These are phyloP conservation scores for Lacerta bilineata DNA, from an alignment of 2,797 vertebrate genomes.

Conservation along the genomic window DNA sequence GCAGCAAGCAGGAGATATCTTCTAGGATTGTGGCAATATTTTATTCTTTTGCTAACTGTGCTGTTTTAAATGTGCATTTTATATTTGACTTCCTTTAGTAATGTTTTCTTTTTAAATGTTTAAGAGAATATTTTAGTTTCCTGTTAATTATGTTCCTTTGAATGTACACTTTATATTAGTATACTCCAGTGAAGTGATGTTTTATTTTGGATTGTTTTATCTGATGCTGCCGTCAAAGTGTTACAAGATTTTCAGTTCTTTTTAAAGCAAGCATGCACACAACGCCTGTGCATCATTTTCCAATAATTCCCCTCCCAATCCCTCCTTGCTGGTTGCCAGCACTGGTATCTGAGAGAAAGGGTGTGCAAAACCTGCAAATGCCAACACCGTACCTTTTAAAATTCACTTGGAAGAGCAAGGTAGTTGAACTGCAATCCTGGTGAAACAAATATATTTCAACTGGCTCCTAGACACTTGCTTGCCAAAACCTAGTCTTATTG, in stretches of 20 bases:
- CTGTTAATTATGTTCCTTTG: too few species aligned
- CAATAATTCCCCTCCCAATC: not conserved
- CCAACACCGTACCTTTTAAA: not conserved
- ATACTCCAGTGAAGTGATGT: too few species aligned
- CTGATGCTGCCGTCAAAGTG: not conserved
- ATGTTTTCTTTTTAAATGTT: too few species aligned
- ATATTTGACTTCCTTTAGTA: too few species aligned
- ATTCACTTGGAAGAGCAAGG: conserved; percentile 10
- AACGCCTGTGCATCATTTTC: not conserved
- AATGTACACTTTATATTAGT: too few species aligned
- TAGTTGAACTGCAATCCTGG: not conserved
- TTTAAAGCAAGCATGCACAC: not conserved
- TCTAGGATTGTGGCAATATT: too few species aligned
- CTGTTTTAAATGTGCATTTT: too few species aligned
- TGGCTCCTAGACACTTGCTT: not conserved
- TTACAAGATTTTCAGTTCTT: not conserved
- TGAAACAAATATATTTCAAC: conserved; percentile 1
- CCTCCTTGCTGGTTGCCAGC: not conserved
- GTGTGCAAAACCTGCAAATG: not conserved
- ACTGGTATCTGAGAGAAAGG: not conserved
- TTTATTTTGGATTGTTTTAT: not conserved
- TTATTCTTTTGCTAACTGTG: too few species aligned
- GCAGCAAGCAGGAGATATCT: too few species aligned
- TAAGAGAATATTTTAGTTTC: too few species aligned
- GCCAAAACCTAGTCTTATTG: not conserved